Evolutionary conservation across 2,888 invertebrate genomes (phyloP), one percentile per base, ranked within the genome.

Genomic region (Drosophila dives): DNA sequence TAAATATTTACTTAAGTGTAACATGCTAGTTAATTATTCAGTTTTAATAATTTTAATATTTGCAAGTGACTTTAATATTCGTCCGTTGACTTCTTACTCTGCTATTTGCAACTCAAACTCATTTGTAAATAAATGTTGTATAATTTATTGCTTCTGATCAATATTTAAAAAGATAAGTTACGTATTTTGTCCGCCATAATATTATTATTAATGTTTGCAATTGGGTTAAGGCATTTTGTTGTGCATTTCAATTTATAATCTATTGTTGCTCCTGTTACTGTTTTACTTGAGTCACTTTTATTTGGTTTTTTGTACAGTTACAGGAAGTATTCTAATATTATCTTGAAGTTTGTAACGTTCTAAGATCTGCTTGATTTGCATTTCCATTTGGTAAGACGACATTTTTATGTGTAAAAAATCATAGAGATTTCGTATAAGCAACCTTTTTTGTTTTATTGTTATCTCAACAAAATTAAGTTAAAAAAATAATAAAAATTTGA

Each of bases 211-310:
- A 81, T 77, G 64, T 63, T 87, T 87, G 85, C 82, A 84, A 68
- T 81, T 72, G 82, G 78, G 85, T 77, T 84, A 78, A 51, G 55
- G 69, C 67, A 59, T 71, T 62, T 55, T 62, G 69, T 66, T 36
- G 60, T 62, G 72, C 60, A 83, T 89, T 80, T 76, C 64, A 80
- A 83, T 77, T 83, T 83, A 66, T 71, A 86, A 89, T 80, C 51
- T 53, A 36, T 40, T 48, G 60, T 26, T 67, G 61, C 64, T 86
- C 63, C 71, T 76, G 67, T 69, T 72, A 63, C 68, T 66, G 64
- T 58, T 66, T 64, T 77, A 72, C 77, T 83, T 83, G 80, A 64
- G 67, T 33, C 62, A 40, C 66, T 42, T 66, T 64, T 17, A 33
- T 54, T 70, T 55, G 2, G 20, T 26, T 33, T 40, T 23, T 3